Base-by-base conservation (phyloP, 2,113 vertebrate genomes). In the Sorex fumeus region DNA sequence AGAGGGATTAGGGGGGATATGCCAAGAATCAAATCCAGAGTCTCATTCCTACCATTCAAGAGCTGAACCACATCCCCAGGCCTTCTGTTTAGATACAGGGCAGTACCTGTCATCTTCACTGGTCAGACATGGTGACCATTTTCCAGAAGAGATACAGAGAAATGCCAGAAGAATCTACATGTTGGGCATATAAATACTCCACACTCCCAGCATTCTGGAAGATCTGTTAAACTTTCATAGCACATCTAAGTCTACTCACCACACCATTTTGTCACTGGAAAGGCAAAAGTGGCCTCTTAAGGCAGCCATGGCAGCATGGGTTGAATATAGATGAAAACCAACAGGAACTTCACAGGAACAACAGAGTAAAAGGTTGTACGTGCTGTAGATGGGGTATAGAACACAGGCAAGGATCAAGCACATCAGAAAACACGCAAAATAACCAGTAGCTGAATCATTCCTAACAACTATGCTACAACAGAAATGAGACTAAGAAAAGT, bases 231-330 rank as follows among this genome's bases (percentile, higher is more conserved):
- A 57, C 43, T 83, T 87, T 89, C 60, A 91, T 69, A 70, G 30
- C 83, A 57, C 60, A 85, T 47, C 30, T n/a, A 8, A 30, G 2
- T 32, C 30, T 28, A 94, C 98, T 98, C 91, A 99, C 99, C 99
- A 99, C 11, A 96, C 78, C 84, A 99, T 97, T 72, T 95, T 98
- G 45, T 98, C 93, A 97, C 98, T 98, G 91, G 97, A 96, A 89
- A 99, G 98, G 91, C 98, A 98, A 95, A 99, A 99, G 74, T 98
- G 84, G 90, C 97, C 98, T 94, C 98, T 97, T 36, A 98, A 95
- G n/a, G 34, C 15, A 0, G 98, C 97, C 91, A 98, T 67, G n/a
- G 95, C 64, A 7, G 96, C 84, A n/a, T 98, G 93, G 2, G 98
- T 93, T 1, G 98, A 98, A 47, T 98, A 96, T 30, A 99, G 96